Conservation (phyloP, 2,888 invertebrate species). For the Microctonus brassicae region DNA sequence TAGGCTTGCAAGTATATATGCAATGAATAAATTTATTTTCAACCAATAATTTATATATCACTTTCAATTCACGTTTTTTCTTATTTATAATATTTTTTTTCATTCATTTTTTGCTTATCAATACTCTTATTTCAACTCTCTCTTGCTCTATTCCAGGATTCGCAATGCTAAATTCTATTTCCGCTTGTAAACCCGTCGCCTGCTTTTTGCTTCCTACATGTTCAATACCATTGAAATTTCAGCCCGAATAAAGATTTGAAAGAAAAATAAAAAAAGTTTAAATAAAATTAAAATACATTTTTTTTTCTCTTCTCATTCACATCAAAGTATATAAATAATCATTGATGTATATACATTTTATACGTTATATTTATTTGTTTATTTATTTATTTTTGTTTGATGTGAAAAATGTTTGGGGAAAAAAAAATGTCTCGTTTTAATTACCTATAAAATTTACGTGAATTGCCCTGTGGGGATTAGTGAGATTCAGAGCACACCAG, state of each 20-base stretch:
- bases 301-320: no score
- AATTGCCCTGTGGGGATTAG: not conserved
- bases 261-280: not conserved
- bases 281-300: no score
- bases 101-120: slow-evolving; percentile 16
- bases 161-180: slow-evolving; percentile 58
- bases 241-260: not conserved
- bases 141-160: slow-evolving; percentile 17
- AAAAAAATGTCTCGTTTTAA: not conserved
- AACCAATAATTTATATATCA: not conserved
- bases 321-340: no score
- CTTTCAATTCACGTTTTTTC: not conserved
- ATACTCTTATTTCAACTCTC: slow-evolving; percentile 14
- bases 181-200: slow-evolving; percentile 52
- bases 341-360: no score
- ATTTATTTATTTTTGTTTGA: not conserved
- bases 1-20: not conserved
- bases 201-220: slow-evolving; percentile 17
- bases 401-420: not conserved
- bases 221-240: slow-evolving; percentile 53
- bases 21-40: slow-evolving; percentile 21
- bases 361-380: no score
- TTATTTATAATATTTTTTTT: slow-evolving; percentile 18
- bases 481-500: not conserved
- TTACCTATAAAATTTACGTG: not conserved